Conservation (phyloP, 2,888 invertebrate species). For the Carpatolechia fugitivella region DNA sequence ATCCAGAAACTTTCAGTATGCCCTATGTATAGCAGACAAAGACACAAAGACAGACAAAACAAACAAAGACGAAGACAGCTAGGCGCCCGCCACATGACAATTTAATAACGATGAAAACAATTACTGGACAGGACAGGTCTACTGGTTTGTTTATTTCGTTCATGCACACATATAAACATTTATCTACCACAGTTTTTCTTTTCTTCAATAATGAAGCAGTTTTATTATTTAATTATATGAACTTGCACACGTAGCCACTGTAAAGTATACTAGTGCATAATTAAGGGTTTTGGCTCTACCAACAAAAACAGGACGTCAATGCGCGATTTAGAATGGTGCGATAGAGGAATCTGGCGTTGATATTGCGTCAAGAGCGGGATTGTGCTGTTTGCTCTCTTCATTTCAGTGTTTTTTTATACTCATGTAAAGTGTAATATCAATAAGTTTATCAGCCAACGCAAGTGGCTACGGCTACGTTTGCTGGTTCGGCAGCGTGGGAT, state of each 20-base stretch:
- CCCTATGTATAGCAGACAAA: too few relatives aligned
- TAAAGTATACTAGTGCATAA: not conserved
- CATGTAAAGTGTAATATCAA: not conserved
- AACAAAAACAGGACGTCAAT: constrained; percentile 9
- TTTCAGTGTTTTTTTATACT: not conserved
- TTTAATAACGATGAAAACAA: too few relatives aligned
- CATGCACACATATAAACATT: not conserved
- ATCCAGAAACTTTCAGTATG: too few relatives aligned
- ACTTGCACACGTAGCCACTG: not conserved
- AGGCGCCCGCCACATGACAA: too few relatives aligned
- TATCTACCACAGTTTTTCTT: not conserved
- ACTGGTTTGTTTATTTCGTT: not conserved
- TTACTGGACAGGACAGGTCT: too few relatives aligned
- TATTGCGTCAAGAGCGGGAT: constrained; percentile 7
- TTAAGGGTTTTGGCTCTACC: not conserved
- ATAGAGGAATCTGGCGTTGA: not conserved
- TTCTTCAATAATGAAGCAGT: not conserved
- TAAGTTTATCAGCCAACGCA: constrained; percentile 10
- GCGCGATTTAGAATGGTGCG: not conserved
- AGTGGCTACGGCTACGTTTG: constrained; percentile 14
- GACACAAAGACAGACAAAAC: not conserved
- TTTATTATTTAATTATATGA: not conserved
- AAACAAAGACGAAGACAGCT: too few relatives aligned
- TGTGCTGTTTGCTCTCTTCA: constrained; percentile 1
- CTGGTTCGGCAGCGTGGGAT: not conserved